Evolutionary conservation across 1,140 invertebrate species (phyloP).

Genomic region (Acromyrmex heyeri): DNA sequence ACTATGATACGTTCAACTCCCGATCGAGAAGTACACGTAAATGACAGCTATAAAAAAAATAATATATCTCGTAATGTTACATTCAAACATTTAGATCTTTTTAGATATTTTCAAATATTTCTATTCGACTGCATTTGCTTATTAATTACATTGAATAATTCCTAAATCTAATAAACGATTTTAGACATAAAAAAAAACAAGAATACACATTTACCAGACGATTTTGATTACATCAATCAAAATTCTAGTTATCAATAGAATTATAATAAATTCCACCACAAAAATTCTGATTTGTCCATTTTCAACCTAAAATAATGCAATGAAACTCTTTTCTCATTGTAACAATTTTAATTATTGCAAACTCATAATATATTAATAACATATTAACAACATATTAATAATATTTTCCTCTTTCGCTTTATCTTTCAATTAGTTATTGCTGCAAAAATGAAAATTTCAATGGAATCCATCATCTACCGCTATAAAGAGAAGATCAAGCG

Average conservation of each 20-base stretch:
- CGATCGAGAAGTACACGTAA: conserved; percentile 6
- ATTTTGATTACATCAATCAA: too few relatives aligned
- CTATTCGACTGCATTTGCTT: neutral
- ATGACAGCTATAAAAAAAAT: conserved; percentile 31
- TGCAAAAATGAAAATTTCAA: conserved; percentile 42
- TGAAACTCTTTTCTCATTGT: too few relatives aligned
- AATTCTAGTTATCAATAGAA: too few relatives aligned
- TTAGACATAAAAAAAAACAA: neutral
- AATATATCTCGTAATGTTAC: neutral
- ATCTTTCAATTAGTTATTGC: conserved; percentile 22
- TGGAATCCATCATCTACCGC: conserved; percentile 36
- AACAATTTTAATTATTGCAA: conserved; percentile 22
- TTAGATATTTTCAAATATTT: neutral
- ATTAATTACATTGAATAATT: neutral
- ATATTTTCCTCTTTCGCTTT: neutral
- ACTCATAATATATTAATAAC: neutral
- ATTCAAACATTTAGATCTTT: neutral
- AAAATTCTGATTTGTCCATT: too few relatives aligned
- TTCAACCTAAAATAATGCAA: too few relatives aligned
- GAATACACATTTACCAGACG: neutral
- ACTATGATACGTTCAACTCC: neutral
- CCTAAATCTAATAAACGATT: neutral
- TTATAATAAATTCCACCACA: too few relatives aligned
- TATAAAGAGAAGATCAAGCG: conserved; percentile 51
- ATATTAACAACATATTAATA: neutral